A percentile compares a stretch with the other conserved stretches of the same genome.
These are phyloP conservation scores for Pseudopodoces humilis DNA, from an alignment of 2,113 vertebrate species.

Conservation along the genomic window DNA sequence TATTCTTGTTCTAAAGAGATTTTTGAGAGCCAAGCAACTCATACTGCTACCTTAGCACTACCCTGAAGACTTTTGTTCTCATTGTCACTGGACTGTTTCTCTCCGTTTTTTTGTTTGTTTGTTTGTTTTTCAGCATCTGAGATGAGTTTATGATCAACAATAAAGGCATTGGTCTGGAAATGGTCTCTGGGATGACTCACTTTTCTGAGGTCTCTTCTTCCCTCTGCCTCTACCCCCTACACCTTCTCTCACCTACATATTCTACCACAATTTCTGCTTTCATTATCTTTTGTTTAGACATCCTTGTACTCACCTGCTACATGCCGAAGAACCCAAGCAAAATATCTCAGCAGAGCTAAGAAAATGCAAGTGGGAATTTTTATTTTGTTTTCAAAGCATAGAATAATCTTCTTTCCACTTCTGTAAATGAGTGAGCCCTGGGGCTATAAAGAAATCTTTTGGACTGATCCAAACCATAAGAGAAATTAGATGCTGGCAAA, in stretches of 20 bases:
- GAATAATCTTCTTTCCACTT: not conserved
- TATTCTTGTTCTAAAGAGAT: not conserved
- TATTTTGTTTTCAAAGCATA: not conserved
- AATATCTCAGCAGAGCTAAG: not conserved
- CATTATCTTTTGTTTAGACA: not conserved
- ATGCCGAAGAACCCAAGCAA: not conserved
- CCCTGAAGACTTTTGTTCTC: not conserved
- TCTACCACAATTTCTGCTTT: not conserved
- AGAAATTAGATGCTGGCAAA: not conserved
- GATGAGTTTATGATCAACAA: not conserved
- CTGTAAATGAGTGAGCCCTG: not conserved
- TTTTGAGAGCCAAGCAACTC: not conserved
- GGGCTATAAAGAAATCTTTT: not conserved
- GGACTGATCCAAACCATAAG: not conserved
- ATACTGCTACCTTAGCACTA: not conserved
- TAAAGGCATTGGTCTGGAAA: not conserved
- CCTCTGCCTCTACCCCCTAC: not conserved
- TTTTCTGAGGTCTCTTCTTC: not conserved
- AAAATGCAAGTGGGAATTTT: not conserved
- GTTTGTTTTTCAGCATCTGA: not conserved
- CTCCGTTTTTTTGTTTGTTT: fast-evolving
- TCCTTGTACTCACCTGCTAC: not conserved
- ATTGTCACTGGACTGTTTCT: not conserved
- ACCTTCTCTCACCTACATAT: not conserved
- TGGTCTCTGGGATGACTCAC: not conserved